phyloP scores from a whole-genome alignment of 2,888 invertebrate genomes.

The Xylota sylvarum region DNA sequence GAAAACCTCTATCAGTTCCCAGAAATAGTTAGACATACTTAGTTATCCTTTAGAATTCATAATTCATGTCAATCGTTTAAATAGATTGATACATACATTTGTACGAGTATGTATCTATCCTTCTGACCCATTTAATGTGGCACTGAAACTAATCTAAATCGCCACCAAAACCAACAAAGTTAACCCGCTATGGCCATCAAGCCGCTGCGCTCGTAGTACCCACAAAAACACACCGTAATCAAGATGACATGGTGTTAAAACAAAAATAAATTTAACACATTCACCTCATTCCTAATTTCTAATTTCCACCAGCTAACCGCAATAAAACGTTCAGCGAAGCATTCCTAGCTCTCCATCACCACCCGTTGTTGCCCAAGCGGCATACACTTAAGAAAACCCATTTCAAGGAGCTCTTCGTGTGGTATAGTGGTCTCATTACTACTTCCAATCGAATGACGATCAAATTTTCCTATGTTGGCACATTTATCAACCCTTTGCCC shows the following conservation, averaged over 20 bases:
- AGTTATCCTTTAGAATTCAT: no score
- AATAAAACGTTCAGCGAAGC: slow-evolving; percentile 45
- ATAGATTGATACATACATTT: no score
- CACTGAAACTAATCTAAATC: slow-evolving; percentile 9
- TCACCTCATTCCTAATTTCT: slow-evolving; percentile 39
- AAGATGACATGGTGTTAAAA: slow-evolving; percentile 61
- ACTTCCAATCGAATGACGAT: slow-evolving; percentile 60
- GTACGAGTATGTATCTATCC: background rate
- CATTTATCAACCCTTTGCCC: slow-evolving; percentile 67
- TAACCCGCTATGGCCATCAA: slow-evolving; percentile 30
- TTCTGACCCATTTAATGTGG: background rate
- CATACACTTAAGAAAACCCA: slow-evolving; percentile 42
- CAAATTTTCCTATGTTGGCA: slow-evolving; percentile 33
- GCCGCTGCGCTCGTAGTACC: background rate
- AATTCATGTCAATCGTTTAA: no score
- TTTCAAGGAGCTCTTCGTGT: slow-evolving; percentile 45
- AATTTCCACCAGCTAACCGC: slow-evolving; percentile 48
- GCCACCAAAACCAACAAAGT: slow-evolving; percentile 6
- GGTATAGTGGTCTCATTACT: slow-evolving; percentile 48
- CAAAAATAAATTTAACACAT: slow-evolving; percentile 63
- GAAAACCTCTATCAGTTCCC: no score
- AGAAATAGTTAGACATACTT: no score
- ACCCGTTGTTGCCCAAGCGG: background rate
- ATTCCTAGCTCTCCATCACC: slow-evolving; percentile 40
- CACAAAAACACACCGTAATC: slow-evolving; percentile 42